Conservation (phyloP, 2,113 vertebrate genomes). For the Petrocephalus microphthalmus region DNA sequence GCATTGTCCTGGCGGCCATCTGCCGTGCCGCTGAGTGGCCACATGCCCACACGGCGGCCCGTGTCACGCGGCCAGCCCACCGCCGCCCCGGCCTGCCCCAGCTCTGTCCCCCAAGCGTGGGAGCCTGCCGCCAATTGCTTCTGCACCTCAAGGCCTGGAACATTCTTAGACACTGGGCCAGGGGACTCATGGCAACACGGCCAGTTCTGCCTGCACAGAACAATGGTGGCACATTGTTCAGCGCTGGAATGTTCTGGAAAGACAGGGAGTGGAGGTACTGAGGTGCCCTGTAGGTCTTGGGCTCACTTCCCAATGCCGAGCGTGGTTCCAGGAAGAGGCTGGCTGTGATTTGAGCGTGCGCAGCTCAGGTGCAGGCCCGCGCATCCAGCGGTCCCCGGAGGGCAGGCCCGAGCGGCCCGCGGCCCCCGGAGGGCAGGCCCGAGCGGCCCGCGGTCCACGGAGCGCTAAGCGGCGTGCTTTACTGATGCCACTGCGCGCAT, state of each 20-base stretch:
- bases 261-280: conserved; percentile 27
- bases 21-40: conserved; percentile 1
- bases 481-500: not conserved
- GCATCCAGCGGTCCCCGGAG: not conserved
- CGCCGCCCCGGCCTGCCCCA: not conserved
- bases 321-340: not conserved
- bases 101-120: not conserved
- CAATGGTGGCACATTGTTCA: not conserved
- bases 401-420: not conserved
- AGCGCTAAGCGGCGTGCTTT: not conserved
- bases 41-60: conserved; percentile 21
- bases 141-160: conserved; percentile 25
- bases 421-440: not conserved
- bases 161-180: conserved; percentile 42
- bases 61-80: not conserved
- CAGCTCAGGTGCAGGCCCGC: not conserved
- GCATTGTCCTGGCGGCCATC: conserved; percentile 40
- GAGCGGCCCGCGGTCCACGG: not conserved
- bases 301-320: not conserved
- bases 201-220: not conserved
- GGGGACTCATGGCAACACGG: not conserved
- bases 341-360: not conserved
- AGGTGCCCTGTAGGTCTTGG: conserved; percentile 4
- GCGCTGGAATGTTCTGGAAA: conserved; percentile 26
- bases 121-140: conserved; percentile 1